phyloP scores from a whole-genome alignment of 2,888 invertebrate genomes.

The Apantesis nais region DNA sequence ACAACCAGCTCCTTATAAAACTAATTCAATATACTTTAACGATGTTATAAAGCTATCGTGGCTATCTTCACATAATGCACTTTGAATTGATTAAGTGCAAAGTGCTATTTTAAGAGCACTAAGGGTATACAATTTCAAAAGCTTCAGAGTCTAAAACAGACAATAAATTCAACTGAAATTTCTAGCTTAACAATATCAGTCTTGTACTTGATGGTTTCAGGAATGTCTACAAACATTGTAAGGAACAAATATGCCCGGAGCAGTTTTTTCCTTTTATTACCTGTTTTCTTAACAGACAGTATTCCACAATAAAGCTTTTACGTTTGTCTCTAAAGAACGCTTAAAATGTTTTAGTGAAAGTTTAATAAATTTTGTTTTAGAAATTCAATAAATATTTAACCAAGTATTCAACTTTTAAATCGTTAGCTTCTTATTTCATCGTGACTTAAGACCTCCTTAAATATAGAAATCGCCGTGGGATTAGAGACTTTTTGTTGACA shows the following conservation, averaged over 20 bases:
- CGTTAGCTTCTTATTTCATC: background rate
- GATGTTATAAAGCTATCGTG: constrained; percentile 3
- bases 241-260: background rate
- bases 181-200: background rate
- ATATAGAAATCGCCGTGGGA: background rate
- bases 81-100: constrained; percentile 33
- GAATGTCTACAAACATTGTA: background rate
- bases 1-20: background rate
- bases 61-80: constrained; percentile 11
- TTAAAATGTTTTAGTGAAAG: background rate
- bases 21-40: constrained; percentile 10
- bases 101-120: constrained; percentile 37
- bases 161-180: background rate
- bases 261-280: background rate
- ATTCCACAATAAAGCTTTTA: background rate
- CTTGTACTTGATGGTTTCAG: background rate
- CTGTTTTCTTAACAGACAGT: background rate
- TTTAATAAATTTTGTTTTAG: background rate
- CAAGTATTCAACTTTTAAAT: background rate
- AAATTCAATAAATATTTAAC: background rate
- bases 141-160: background rate
- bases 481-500: background rate
- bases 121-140: constrained; percentile 7
- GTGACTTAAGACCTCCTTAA: background rate
- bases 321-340: background rate